These are phyloP conservation scores for Camptogramma bilineatum DNA, from an alignment of 2,888 invertebrate species.

Conservation along the genomic window DNA sequence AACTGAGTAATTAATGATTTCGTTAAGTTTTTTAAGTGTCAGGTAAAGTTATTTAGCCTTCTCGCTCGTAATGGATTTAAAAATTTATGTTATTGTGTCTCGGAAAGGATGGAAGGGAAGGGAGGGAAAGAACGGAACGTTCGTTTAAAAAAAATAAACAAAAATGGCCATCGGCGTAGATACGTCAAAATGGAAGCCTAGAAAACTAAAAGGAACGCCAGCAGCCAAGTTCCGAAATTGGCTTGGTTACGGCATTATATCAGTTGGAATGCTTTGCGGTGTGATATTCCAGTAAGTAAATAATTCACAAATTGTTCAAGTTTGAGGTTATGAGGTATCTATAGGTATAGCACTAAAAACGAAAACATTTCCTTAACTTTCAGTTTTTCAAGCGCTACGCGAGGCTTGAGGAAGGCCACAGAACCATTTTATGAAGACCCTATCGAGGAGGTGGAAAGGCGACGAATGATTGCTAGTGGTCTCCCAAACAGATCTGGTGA, in stretches of 20 bases:
- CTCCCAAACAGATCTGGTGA: slow-evolving; percentile 60
- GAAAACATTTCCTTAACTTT: slow-evolving; percentile 43
- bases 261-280: slow-evolving; percentile 71
- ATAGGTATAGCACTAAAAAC: neutral
- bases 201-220: slow-evolving; percentile 88
- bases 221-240: slow-evolving; percentile 84
- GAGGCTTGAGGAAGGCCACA: slow-evolving; percentile 60
- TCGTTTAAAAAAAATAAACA: slow-evolving; percentile 13
- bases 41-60: too few relatives aligned
- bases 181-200: slow-evolving; percentile 87
- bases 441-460: slow-evolving; percentile 74
- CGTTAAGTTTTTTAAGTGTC: too few relatives aligned
- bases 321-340: slow-evolving; percentile 48
- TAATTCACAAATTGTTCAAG: neutral
- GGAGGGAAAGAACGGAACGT: neutral
- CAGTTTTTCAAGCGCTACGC: slow-evolving; percentile 60
- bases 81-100: too few relatives aligned
- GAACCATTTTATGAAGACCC: slow-evolving; percentile 72
- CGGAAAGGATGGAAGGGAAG: too few relatives aligned
- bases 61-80: too few relatives aligned
- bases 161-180: slow-evolving; percentile 84
- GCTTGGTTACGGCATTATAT: slow-evolving; percentile 76
- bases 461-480: slow-evolving; percentile 68
- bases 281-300: slow-evolving; percentile 80
- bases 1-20: too few relatives aligned